Percentiles rank a stretch among this genome's conserved stretches.
phyloP scores from a whole-genome alignment of 1,140 invertebrate species.

The Himalopsyche phryganea region DNA sequence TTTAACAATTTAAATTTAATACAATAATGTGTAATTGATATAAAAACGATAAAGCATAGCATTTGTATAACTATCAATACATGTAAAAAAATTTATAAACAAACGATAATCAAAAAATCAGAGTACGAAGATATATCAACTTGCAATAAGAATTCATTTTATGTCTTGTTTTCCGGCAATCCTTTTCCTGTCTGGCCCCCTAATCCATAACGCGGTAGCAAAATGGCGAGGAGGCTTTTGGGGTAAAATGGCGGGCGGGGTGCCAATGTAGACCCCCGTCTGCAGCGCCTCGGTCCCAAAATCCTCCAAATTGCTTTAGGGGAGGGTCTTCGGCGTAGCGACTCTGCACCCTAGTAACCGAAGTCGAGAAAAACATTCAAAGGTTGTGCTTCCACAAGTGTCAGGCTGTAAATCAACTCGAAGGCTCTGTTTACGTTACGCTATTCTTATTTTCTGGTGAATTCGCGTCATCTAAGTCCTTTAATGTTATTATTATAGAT shows the following conservation, averaged over 20 bases:
- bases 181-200: not conserved
- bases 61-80: too few species aligned
- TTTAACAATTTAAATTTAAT: too few species aligned
- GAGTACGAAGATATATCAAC: too few species aligned
- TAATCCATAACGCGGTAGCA: not conserved
- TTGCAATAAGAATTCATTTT: not conserved
- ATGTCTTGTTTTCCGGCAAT: not conserved
- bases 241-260: not conserved
- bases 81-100: too few species aligned
- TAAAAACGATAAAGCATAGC: too few species aligned
- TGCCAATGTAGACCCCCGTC: slow-evolving; percentile 3
- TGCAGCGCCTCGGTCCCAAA: not conserved
- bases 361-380: not conserved
- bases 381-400: slow-evolving; percentile 10
- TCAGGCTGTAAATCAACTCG: not conserved
- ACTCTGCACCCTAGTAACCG: not conserved
- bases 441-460: too few species aligned
- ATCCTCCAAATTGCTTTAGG: slow-evolving; percentile 15
- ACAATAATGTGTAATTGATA: too few species aligned
- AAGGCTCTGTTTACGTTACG: too few species aligned
- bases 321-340: slow-evolving; percentile 9
- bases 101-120: too few species aligned
- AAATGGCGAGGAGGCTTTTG: not conserved
- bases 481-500: too few species aligned
- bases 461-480: too few species aligned